These are phyloP conservation scores for Himalopsyche anomala DNA, from an alignment of 2,888 invertebrate genomes.

Conservation along the genomic window DNA sequence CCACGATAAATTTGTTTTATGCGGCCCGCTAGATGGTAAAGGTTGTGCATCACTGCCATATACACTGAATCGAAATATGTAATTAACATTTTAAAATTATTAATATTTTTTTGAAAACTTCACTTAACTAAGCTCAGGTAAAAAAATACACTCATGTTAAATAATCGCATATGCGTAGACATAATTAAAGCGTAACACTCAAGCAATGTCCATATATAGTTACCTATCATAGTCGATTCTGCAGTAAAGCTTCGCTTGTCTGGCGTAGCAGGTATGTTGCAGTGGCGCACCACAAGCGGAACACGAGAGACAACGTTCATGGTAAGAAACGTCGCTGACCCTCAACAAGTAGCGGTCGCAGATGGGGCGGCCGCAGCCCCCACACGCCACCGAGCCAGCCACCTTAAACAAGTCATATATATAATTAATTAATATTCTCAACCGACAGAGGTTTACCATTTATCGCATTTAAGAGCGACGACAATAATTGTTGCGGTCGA, in stretches of 20 bases:
- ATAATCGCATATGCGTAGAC: too few species aligned
- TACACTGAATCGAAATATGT: too few species aligned
- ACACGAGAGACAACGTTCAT: conserved; percentile 97
- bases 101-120: too few species aligned
- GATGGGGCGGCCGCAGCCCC: conserved; percentile 96
- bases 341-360: conserved; percentile 96
- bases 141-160: too few species aligned
- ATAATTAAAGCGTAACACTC: too few species aligned
- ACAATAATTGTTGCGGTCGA: too few species aligned
- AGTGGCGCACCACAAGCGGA: conserved; percentile 94
- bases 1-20: too few species aligned
- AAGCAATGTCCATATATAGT: conserved; percentile 64
- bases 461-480: not conserved
- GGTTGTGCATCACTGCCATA: too few species aligned
- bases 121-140: too few species aligned
- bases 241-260: conserved; percentile 96
- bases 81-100: too few species aligned
- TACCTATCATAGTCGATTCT: conserved; percentile 98
- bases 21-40: too few species aligned
- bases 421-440: not conserved
- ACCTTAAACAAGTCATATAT: conserved; percentile 47
- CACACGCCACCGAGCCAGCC: conserved; percentile 77
- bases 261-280: conserved; percentile 94
- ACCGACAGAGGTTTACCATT: not conserved
- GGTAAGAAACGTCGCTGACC: conserved; percentile 91